Conservation (phyloP, 2,888 invertebrate genomes). For the Subacronicta megacephala region DNA sequence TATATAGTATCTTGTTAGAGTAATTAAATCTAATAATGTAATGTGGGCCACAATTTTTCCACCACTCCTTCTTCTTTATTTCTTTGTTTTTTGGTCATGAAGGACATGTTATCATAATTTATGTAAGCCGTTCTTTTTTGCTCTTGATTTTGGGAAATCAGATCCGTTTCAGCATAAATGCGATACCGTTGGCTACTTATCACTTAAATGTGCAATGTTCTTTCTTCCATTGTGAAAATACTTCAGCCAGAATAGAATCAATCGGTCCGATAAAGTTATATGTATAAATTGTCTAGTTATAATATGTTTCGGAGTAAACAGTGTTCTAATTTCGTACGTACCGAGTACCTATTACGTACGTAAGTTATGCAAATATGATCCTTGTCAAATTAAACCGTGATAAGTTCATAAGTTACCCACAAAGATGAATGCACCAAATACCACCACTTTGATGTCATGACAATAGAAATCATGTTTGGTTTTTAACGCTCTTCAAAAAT, state of each 20-base stretch:
- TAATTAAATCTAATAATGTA: conserved; percentile 34
- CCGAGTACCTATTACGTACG: too few species aligned
- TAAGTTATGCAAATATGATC: too few species aligned
- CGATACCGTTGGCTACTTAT: neutral
- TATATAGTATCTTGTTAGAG: conserved; percentile 30
- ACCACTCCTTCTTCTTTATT: conserved; percentile 25
- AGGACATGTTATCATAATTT: conserved; percentile 2
- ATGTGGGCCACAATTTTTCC: conserved; percentile 13
- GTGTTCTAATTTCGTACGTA: too few species aligned
- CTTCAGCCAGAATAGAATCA: neutral
- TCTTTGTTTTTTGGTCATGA: conserved; percentile 20
- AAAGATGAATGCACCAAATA: too few species aligned
- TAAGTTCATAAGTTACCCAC: too few species aligned
- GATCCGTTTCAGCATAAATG: neutral
- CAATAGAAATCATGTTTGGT: too few species aligned
- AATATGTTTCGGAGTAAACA: too few species aligned
- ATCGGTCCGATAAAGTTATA: too few species aligned
- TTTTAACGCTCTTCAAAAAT: too few species aligned
- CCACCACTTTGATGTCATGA: too few species aligned
- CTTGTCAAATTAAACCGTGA: too few species aligned
- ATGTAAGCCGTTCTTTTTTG: conserved; percentile 10
- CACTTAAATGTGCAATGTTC: neutral
- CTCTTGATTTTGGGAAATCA: conserved; percentile 21
- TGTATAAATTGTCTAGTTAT: too few species aligned
- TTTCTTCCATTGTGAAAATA: neutral